Percentiles rank a stretch among this genome's conserved stretches.
Evolutionary conservation across 2,113 vertebrate genomes (phyloP).

Genomic region (Vimba vimba): DNA sequence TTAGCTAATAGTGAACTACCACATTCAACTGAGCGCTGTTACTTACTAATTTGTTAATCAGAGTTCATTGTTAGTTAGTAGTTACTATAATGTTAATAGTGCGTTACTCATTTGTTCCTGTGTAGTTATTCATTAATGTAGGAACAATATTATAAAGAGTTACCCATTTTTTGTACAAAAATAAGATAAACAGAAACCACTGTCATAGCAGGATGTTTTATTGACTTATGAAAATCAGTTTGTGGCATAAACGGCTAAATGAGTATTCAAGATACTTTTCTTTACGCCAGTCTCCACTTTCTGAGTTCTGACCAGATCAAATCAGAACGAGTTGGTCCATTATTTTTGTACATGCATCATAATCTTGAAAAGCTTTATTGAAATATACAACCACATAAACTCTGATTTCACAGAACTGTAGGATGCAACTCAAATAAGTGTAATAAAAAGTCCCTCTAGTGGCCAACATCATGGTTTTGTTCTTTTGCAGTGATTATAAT

Average conservation of each 20-base stretch:
- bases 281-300: background rate
- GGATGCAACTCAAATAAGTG: background rate
- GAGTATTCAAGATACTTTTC: accelerated
- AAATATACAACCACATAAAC: too few relatives aligned
- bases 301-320: background rate
- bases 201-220: background rate
- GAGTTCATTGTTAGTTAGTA: too few relatives aligned
- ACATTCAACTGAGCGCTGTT: too few relatives aligned
- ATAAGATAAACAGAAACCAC: background rate
- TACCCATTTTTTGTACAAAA: background rate
- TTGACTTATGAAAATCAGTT: background rate
- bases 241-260: too few relatives aligned
- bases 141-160: too few relatives aligned
- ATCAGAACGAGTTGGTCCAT: background rate
- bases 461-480: background rate
- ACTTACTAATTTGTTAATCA: too few relatives aligned
- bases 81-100: too few relatives aligned
- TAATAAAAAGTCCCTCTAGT: background rate
- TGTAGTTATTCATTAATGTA: too few relatives aligned
- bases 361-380: background rate
- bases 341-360: background rate
- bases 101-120: too few relatives aligned
- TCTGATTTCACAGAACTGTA: too few relatives aligned
- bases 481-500: too few relatives aligned
- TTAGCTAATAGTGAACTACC: too few relatives aligned